phyloP scores from a whole-genome alignment of 2,113 vertebrate species.

The Circaetus cinerascens region DNA sequence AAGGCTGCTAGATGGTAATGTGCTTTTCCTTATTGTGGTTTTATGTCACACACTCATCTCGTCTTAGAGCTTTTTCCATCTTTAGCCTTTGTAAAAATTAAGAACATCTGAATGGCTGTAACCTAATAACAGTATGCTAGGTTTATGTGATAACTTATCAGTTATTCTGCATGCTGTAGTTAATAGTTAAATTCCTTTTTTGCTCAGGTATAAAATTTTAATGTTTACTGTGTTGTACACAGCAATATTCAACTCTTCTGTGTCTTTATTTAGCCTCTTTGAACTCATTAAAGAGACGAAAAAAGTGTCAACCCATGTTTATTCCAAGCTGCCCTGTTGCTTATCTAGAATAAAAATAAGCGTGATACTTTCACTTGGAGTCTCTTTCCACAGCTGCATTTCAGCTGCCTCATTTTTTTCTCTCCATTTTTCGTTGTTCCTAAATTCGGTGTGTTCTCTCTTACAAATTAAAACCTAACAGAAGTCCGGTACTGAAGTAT shows the following conservation, averaged over 20 bases:
- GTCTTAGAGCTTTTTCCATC: constrained; percentile 5
- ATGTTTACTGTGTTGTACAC: constrained; percentile 41
- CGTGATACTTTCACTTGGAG: background rate
- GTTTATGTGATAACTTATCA: constrained; percentile 13
- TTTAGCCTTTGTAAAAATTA: constrained; percentile 32
- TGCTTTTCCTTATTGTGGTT: constrained; percentile 31
- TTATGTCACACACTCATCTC: constrained; percentile 13
- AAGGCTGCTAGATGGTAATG: constrained; percentile 19
- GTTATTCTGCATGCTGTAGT: constrained; percentile 54
- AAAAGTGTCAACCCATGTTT: constrained; percentile 19
- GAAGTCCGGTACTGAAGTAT: background rate
- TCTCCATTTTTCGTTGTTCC: background rate
- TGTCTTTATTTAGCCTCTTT: constrained; percentile 33
- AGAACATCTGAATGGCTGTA: constrained; percentile 22
- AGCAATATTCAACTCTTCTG: constrained; percentile 30
- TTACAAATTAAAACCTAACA: background rate
- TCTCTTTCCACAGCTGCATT: background rate
- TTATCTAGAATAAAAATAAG: constrained; percentile 29
- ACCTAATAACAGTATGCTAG: constrained; percentile 10
- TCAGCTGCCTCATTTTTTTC: background rate
- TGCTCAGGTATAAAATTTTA: constrained; percentile 39
- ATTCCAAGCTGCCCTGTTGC: constrained; percentile 14
- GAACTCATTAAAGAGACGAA: constrained; percentile 44
- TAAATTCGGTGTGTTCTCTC: background rate
- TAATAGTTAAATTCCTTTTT: constrained; percentile 49